These are phyloP conservation scores for Malurus splendens DNA, from an alignment of 2,797 vertebrate genomes.

Conservation along the genomic window DNA sequence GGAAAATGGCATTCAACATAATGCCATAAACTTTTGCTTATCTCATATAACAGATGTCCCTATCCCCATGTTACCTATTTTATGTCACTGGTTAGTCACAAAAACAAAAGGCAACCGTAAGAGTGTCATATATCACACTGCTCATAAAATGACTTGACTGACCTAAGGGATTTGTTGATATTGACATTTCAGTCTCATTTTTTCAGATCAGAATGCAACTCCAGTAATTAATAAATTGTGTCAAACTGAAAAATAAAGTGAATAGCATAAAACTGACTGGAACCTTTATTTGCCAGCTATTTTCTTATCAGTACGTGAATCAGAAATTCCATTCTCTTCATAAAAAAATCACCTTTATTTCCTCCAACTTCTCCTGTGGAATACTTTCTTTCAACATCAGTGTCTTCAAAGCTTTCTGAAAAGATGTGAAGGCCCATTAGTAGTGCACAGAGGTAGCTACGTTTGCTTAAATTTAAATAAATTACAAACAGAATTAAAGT, in stretches of 20 bases:
- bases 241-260: conserved; percentile 4
- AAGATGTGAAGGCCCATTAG: not conserved
- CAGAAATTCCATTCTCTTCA: not conserved
- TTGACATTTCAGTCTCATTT: conserved; percentile 23
- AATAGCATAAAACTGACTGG: conserved; percentile 1
- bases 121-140: not conserved
- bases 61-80: conserved; percentile 24
- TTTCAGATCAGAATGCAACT: not conserved
- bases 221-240: not conserved
- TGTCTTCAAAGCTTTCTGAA: conserved; percentile 8
- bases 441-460: not conserved
- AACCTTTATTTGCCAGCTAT: conserved; percentile 16
- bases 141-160: not conserved
- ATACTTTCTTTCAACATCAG: not conserved
- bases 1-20: conserved; percentile 27
- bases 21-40: conserved; percentile 33
- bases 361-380: not conserved
- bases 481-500: not conserved
- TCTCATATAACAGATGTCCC: conserved; percentile 23
- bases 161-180: conserved; percentile 18
- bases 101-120: conserved; percentile 2
- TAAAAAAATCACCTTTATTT: not conserved
- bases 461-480: conserved; percentile 2
- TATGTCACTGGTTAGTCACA: conserved; percentile 7
- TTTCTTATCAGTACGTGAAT: not conserved